Evolutionary conservation across 2,113 vertebrate genomes (phyloP).

Genomic region (Thymallus thymallus): DNA sequence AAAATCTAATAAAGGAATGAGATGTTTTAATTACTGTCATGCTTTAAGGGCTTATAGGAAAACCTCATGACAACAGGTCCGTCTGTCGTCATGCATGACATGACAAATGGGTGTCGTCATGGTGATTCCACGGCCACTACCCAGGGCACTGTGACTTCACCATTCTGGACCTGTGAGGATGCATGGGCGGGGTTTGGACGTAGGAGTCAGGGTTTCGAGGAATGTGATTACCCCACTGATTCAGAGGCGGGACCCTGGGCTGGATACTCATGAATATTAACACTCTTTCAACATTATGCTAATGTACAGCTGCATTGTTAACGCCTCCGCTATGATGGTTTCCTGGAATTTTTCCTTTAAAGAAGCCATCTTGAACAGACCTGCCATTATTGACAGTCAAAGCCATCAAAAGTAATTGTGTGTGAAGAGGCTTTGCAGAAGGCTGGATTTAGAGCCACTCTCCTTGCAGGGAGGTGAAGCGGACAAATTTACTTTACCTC

Average conservation of each 20-base stretch:
- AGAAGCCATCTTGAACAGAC: too few relatives aligned
- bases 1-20: too few relatives aligned
- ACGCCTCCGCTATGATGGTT: too few relatives aligned
- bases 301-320: too few relatives aligned
- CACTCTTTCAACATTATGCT: too few relatives aligned
- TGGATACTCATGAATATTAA: too few relatives aligned
- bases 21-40: constrained; percentile 35
- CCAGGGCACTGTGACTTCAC: background rate
- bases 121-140: constrained; percentile 12
- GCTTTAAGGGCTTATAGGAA: constrained; percentile 17
- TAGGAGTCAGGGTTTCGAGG: background rate
- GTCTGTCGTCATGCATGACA: background rate
- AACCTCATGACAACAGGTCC: background rate
- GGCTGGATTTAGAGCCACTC: constrained; percentile 11
- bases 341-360: too few relatives aligned
- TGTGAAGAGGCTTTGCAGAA: constrained; percentile 7
- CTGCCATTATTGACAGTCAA: background rate
- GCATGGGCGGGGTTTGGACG: background rate
- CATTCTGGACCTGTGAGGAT: background rate
- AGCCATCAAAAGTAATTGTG: background rate
- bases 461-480: constrained; percentile 1
- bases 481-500: background rate
- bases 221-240: background rate
- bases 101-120: background rate
- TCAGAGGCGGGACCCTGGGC: background rate